phyloP scores from a whole-genome alignment of 1,140 invertebrate species.

The Mycetomoellerius zeteki region DNA sequence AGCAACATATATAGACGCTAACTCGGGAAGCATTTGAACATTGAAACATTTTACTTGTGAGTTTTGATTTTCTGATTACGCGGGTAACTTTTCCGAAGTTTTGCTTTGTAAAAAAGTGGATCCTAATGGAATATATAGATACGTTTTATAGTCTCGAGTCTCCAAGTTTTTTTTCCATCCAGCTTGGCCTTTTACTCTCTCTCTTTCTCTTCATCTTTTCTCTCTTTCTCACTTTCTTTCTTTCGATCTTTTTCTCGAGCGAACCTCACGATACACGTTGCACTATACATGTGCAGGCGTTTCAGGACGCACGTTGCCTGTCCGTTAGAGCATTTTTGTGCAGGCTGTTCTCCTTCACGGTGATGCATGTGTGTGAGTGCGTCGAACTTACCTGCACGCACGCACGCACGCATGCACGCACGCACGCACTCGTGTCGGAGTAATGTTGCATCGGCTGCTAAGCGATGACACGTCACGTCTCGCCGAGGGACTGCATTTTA shows the following conservation, averaged over 20 bases:
- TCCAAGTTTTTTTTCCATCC: neutral
- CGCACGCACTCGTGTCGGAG: neutral
- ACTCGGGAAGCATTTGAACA: neutral
- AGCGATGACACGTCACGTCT: slow-evolving; percentile 32
- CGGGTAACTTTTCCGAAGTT: neutral
- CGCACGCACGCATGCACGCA: neutral
- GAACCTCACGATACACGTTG: slow-evolving; percentile 1
- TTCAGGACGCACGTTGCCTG: slow-evolving; percentile 49
- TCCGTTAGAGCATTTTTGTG: slow-evolving; percentile 55
- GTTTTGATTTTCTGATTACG: no score
- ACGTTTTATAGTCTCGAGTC: neutral
- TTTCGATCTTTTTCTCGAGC: slow-evolving; percentile 37
- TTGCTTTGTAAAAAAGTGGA: neutral
- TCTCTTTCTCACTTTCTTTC: neutral
- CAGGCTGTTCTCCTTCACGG: slow-evolving; percentile 4
- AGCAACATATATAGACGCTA: neutral
- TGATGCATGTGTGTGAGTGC: neutral
- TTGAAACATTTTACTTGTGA: neutral
- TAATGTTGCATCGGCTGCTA: slow-evolving; percentile 44
- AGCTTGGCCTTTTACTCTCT: neutral
- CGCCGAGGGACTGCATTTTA: neutral
- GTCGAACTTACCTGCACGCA: neutral
- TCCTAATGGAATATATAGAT: neutral
- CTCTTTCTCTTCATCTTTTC: neutral
- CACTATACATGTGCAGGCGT: slow-evolving; percentile 35